Evolutionary conservation across 2,888 invertebrate genomes (phyloP), one percentile per base, ranked within the genome.

Genomic region (Ennomos quercinarius): DNA sequence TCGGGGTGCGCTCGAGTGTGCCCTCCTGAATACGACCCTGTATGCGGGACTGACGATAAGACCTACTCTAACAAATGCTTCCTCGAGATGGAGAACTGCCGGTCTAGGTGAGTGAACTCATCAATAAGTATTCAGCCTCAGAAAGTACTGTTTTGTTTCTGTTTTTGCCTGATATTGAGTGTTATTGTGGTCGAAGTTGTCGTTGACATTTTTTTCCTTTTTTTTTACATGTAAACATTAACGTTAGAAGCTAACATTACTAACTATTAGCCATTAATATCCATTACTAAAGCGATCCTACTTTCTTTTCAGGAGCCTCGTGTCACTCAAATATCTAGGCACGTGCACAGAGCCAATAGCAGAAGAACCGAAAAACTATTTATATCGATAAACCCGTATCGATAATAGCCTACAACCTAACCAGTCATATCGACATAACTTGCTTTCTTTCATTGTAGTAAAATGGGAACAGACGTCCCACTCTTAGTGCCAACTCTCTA

Each of bases 21-120:
- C 76, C 96, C 97, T 9, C 94, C 96, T 0, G 96, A 96, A 73
- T 98, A 95, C 89, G 97, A 98, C 78, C 98, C 98, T 0, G 97
- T 98, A 8, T 98, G 98, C 83, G 98, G 98, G n/a, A 96, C 96
- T 2, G 98, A 98, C 80, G 95, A 95, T 62, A 97, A 96, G 93
- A 98, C 98, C 0, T 98, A 98, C 94, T 97, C 98, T 78, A 98
- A 98, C 89, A 96, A 96, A 71, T 98, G 98, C 86, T 97, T 98
- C 93, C 90, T 98, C 74, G 96, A 97, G 80, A 96, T 98, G 88
- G 98, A 98, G 87, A 98, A 97, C 76, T 98, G 98, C 83, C 94
- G 97, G 77, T 96, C 97, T 70, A 94, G 96, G 93, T 93, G 49
- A 74, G 73, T 27, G 27, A 6, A 1, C 2, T 17, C 27, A 27